Evolutionary conservation across 1,140 invertebrate species (phyloP).

Genomic region (Drosophila insularis): DNA sequence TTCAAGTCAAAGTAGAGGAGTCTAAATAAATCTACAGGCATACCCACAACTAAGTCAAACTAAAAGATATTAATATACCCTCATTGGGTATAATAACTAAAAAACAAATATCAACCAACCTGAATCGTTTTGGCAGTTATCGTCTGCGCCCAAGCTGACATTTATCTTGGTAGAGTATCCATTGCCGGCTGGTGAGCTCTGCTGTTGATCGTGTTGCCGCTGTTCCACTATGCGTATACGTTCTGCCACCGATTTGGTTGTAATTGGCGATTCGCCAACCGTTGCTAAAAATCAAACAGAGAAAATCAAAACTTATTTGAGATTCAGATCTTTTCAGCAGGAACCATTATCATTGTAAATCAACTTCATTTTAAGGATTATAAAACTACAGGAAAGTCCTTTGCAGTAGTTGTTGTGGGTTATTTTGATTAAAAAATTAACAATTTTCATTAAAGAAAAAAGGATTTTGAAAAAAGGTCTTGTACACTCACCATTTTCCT

Average conservation of each 20-base stretch:
- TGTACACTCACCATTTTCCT: conserved; percentile 51
- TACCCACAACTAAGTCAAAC: conserved; percentile 32
- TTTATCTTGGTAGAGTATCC: conserved; percentile 86
- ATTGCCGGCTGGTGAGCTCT: conserved; percentile 54
- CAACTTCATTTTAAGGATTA: too few species aligned
- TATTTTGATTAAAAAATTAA: too few species aligned
- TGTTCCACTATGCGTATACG: conserved; percentile 79
- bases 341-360: too few species aligned
- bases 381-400: too few species aligned
- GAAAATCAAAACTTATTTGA: neutral
- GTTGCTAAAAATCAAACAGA: neutral
- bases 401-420: too few species aligned
- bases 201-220: conserved; percentile 55
- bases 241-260: conserved; percentile 83
- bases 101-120: conserved; percentile 48
- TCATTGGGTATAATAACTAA: neutral
- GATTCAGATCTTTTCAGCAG: neutral
- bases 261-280: conserved; percentile 46
- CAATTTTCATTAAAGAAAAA: too few species aligned
- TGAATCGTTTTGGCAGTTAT: conserved; percentile 62
- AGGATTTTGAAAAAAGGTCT: too few species aligned
- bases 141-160: conserved; percentile 70
- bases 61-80: conserved; percentile 6
- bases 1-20: conserved; percentile 72
- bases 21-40: conserved; percentile 62